A percentile compares a stretch with the other conserved stretches of the same genome.
Conservation (phyloP, 2,797 vertebrate genomes). For the Sternotherus odoratus region DNA sequence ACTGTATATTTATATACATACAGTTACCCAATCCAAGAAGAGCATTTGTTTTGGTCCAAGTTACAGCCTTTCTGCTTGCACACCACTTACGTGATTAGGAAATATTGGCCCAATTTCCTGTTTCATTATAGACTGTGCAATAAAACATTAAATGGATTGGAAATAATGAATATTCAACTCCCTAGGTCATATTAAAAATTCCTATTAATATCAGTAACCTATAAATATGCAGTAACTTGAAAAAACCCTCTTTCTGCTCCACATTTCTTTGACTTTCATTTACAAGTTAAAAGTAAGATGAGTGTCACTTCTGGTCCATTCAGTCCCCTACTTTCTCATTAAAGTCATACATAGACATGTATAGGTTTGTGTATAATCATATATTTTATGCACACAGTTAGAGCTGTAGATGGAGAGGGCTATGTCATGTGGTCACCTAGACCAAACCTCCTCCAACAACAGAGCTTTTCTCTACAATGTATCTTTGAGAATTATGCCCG, state of each 20-base stretch:
- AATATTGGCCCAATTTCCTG: neutral
- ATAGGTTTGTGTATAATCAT: neutral
- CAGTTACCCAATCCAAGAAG: neutral
- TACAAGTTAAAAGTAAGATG: neutral
- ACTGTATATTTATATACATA: neutral
- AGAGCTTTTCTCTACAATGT: accelerated
- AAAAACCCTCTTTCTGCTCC: neutral
- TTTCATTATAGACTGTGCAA: constrained; percentile 53
- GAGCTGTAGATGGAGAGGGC: neutral
- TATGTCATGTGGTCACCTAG: accelerated
- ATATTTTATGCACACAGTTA: accelerated
- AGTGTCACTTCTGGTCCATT: neutral
- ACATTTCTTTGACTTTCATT: neutral
- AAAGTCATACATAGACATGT: accelerated
- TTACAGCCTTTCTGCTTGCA: accelerated
- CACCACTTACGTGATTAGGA: neutral
- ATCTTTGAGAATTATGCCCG: neutral
- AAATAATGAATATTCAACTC: constrained; percentile 68
- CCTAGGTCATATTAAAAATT: neutral
- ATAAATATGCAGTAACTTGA: constrained; percentile 20
- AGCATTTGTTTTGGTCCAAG: neutral
- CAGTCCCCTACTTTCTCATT: neutral
- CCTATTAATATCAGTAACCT: neutral
- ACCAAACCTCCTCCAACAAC: neutral
- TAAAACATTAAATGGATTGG: constrained; percentile 54